Conservation (phyloP, 2,797 vertebrate species). For the Falco columbarius region DNA sequence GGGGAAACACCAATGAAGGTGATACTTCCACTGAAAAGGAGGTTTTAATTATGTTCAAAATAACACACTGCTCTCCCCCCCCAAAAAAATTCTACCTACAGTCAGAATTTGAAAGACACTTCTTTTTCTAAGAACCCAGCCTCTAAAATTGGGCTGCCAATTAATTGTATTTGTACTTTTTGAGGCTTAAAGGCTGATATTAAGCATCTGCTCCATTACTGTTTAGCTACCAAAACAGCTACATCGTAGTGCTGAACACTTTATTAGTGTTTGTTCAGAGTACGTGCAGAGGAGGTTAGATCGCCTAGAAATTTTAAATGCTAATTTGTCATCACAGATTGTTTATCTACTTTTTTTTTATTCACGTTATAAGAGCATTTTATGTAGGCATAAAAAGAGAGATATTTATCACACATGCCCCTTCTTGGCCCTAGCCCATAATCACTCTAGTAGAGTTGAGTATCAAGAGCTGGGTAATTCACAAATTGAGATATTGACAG, state of each 20-base stretch:
- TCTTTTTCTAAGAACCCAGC: not conserved
- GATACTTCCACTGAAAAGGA: not conserved
- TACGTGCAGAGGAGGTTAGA: constrained; percentile 58
- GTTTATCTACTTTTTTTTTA: constrained; percentile 43
- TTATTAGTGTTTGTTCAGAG: constrained; percentile 55
- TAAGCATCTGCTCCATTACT: constrained; percentile 66
- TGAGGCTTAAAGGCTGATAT: constrained; percentile 67
- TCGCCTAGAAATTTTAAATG: constrained; percentile 47
- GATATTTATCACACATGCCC: constrained; percentile 4
- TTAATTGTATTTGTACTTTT: constrained; percentile 63
- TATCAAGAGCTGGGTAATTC: not conserved
- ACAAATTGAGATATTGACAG: not conserved
- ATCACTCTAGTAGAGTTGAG: not conserved
- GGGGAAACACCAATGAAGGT: not conserved
- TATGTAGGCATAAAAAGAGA: not conserved
- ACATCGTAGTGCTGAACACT: constrained; percentile 37
- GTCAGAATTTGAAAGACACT: not conserved
- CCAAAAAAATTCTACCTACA: not conserved
- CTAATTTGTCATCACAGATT: constrained; percentile 59
- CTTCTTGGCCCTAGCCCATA: constrained; percentile 3
- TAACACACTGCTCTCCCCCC: not conserved
- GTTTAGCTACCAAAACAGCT: constrained; percentile 41
- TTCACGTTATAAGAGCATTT: constrained; percentile 17
- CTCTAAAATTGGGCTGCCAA: constrained; percentile 15
- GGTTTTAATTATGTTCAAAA: constrained; percentile 1